Conservation (phyloP, 1,140 invertebrate species). For the Eupeodes corollae region DNA sequence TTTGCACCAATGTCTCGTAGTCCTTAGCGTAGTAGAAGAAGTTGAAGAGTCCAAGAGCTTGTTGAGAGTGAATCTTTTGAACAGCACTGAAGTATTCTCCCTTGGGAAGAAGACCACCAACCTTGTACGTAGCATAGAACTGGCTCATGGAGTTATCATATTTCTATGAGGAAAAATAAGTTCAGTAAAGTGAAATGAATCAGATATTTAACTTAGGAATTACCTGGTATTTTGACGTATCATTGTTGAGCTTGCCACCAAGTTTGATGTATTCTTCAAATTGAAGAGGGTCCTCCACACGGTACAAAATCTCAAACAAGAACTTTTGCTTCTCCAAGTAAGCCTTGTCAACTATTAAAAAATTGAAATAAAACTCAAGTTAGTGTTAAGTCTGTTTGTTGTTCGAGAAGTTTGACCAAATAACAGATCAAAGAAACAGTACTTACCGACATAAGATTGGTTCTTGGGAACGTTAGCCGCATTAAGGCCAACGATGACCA, state of each 20-base stretch:
- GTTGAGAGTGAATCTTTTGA: slow-evolving; percentile 47
- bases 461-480: slow-evolving; percentile 16
- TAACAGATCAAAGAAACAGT: too few species aligned
- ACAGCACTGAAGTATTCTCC: slow-evolving; percentile 51
- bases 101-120: slow-evolving; percentile 43
- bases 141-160: slow-evolving; percentile 43
- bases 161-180: slow-evolving; percentile 38
- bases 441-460: neutral
- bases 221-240: slow-evolving; percentile 23
- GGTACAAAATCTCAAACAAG: slow-evolving; percentile 49
- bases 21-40: slow-evolving; percentile 57
- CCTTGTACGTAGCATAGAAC: slow-evolving; percentile 44
- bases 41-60: slow-evolving; percentile 52
- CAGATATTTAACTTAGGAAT: neutral
- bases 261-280: slow-evolving; percentile 28
- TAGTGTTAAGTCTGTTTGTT: neutral
- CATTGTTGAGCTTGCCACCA: slow-evolving; percentile 12
- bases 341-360: slow-evolving; percentile 19
- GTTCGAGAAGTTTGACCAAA: neutral
- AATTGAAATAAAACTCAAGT: slow-evolving; percentile 3
- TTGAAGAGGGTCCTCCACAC: slow-evolving; percentile 39
- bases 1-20: slow-evolving; percentile 50
- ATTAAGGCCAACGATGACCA: slow-evolving; percentile 17
- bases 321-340: slow-evolving; percentile 46
- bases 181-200: neutral